These are phyloP conservation scores for Lasioglossum vierecki DNA, from an alignment of 2,888 invertebrate species.

Conservation along the genomic window DNA sequence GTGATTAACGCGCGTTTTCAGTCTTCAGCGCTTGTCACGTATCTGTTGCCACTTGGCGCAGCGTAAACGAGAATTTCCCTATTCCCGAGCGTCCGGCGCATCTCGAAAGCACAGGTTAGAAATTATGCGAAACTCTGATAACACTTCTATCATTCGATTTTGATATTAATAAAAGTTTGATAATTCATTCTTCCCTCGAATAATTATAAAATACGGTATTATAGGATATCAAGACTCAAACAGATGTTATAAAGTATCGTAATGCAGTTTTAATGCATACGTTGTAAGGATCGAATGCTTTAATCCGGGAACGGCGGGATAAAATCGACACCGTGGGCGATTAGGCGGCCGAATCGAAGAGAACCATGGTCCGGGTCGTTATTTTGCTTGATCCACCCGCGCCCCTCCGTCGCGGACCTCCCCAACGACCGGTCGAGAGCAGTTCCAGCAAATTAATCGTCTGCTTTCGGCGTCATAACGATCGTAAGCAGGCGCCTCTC, in stretches of 20 bases:
- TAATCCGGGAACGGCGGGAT: background rate
- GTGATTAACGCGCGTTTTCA: background rate
- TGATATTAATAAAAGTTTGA: background rate
- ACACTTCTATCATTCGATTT: background rate
- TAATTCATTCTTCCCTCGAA: background rate
- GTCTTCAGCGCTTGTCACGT: background rate
- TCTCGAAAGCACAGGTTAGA: too few relatives aligned
- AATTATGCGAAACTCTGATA: too few relatives aligned
- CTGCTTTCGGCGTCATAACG: constrained; percentile 66
- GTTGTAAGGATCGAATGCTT: background rate
- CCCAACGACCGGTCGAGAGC: constrained; percentile 8
- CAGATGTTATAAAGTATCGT: background rate
- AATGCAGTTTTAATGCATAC: background rate
- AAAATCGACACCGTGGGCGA: background rate
- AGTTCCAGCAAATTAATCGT: constrained; percentile 63
- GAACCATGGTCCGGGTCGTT: background rate
- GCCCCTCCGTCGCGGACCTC: constrained; percentile 1
- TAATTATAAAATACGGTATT: background rate
- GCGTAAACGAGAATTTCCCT: background rate
- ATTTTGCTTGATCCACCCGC: background rate
- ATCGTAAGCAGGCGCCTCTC: constrained; percentile 77
- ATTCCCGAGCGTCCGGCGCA: background rate
- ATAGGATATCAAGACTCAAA: background rate
- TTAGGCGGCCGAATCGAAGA: background rate
- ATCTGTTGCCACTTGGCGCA: background rate